Base-by-base conservation (phyloP, 2,888 invertebrate genomes). In the Argyra leucocephala region DNA sequence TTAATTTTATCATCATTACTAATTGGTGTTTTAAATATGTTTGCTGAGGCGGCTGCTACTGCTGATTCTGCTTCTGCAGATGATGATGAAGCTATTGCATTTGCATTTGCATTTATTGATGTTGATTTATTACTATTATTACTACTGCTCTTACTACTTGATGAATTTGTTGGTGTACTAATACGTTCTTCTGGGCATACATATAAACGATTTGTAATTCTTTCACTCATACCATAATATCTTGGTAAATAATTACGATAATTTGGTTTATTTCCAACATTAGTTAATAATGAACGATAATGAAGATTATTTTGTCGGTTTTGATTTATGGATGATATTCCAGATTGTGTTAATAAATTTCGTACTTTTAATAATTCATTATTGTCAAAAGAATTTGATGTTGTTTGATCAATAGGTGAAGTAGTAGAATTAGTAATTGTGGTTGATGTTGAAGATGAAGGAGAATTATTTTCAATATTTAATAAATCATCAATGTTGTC, bases 191-290 rank as follows among this genome's bases (percentile, higher is more conserved):
- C 48, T 48, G 48, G 48, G 18, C 48, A 48, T 48, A 48, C 48
- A 48, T 48, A 48, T 48, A 48, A 48, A 48, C 48, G 48, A 48
- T 48, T 48, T 48, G 48, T 48, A 12, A 48, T 48, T 48, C 48
- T 48, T 48, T 48, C 48, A 48, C 48, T 48, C 15, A 48, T 48
- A 18, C 48, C 48, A 48, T 48, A 48, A 48, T 48, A 48, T 15
- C 48, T 9, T 48, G 48, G 48, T 48, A 48, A 48, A 48, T 48
- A 48, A n/a, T 48, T 48, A n/a, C 48, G 48, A n/a, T 48, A 15
- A 48, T 48, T 48, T 48, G 12, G 48, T 48, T 18, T 5, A 48
- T 18, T 48, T 18, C 18, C 15, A 48, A 18, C 48, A 18, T 9
- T 48, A 48, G 48, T 48, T n/a, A 48, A 48, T 18, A 48, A 18